Base-by-base conservation (phyloP, 2,888 invertebrate genomes). In the Gisinianus flammeolus region DNA sequence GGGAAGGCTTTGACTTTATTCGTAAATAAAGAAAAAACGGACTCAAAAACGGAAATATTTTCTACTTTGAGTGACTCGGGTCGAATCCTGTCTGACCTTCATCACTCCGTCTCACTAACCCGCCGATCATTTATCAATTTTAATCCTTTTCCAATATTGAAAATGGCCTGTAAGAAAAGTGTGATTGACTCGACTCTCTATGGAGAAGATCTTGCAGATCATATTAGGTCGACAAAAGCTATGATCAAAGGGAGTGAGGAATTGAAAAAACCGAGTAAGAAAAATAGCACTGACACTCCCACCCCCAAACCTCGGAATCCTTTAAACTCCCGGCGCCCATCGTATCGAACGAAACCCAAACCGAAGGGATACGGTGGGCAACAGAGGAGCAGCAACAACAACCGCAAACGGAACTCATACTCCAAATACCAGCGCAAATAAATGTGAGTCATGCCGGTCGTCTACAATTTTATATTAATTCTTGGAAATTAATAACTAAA, bases 401-500 rank as follows among this genome's bases (percentile, higher is more conserved):
- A 56, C 56, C 12, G 19, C 10, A 56, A n/a, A 4, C 8, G n/a
- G 12, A 19, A 4, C 6, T 56, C 56, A 8, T 35, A 35, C 35
- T 8, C 5, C 35, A 35, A 35, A 5, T 8, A 35, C 35, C 5
- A 35, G 6, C 5, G n/a, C 4, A 8, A 62, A 24, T 24, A 24
- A 62, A 24, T 62, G 62, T 62, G 26, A 58, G 58, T 33, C 72
- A 58, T 33, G 58, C 54, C 5, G 72, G 72, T 12, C 12, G 72
- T 28, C 33, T 72, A 22, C 30, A 72, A 62, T 28, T 5, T 28
- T 74, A 22, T 66, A 6, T 64, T 24, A 33, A 44, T 1, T 22
- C 10, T 19, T 44, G 74, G 66, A 64, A 64, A n/a, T 35, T n/a
- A 44, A 74, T 74, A 26, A 74, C 72, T 6, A 58, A 30, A 28